Base-by-base conservation (phyloP, 1,140 invertebrate species). In the Radopholus similis region DNA sequence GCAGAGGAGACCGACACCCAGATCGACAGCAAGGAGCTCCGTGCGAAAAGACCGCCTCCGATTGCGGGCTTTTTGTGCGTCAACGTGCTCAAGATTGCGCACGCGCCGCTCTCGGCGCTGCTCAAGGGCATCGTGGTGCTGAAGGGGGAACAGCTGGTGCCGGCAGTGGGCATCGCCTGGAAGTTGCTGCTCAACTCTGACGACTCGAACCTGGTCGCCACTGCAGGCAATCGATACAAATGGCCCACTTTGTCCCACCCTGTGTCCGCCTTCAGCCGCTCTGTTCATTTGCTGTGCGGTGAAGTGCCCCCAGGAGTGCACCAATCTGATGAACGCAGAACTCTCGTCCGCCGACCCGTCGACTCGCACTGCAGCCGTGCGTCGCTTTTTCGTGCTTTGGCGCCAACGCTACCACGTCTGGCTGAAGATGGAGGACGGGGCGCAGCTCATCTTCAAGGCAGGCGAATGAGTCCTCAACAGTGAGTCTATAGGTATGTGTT, bases 371-470 rank as follows among this genome's bases (percentile, higher is more conserved):
- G 89, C 89, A 79, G 89, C 90, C 2, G 88, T 93, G 68, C 64
- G 15, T 65, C 88, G 91, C 68, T 97, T 96, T 85, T 90, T 95
- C 87, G 89, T 91, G 8, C 86, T 98, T 37, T 99, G 95, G 95
- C 92, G 92, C 81, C 89, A 91, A 73, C 86, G 96, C n/a, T 95
- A 93, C 83, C 95, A 98, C 86, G 92, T 95, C 5, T 98, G 95
- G 95, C 91, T 93, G 0, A 87, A 95, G 67, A 95, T 99, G 93
- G 96, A 99, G 85, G 94, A 97, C 82, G 90, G 90, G 28, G 94
- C 94, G 4, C 92, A 95, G 59, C 81, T 91, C 18, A 90, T 89
- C 0, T 97, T 98, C 77, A 98, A 97, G 86, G 68, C 70, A 21
- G 4, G 28, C 34, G n/a, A 21, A 8, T 13, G 23, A 26, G n/a